phyloP scores from a whole-genome alignment of 2,113 vertebrate genomes.

The Centropus unirufus region DNA sequence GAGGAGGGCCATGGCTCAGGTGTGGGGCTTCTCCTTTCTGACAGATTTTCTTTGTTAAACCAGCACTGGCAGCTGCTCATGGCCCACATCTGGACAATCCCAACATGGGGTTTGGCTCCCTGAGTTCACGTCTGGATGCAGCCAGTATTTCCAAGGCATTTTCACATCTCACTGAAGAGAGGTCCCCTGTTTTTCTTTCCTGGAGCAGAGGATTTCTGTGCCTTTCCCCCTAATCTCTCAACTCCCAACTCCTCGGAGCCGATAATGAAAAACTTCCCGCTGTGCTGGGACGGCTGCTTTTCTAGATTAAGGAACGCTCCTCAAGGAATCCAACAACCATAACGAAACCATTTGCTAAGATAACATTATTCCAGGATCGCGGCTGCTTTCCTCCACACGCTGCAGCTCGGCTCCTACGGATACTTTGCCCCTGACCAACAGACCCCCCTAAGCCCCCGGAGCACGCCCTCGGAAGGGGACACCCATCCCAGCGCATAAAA shows the following conservation, averaged over 20 bases:
- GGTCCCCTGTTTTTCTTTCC: background rate
- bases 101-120: rapidly evolving
- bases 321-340: background rate
- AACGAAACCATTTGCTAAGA: background rate
- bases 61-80: rapidly evolving
- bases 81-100: background rate
- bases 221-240: background rate
- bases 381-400: background rate
- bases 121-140: background rate
- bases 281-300: background rate
- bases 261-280: constrained; percentile 3
- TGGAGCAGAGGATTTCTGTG: background rate
- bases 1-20: rapidly evolving
- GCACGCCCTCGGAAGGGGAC: rapidly evolving
- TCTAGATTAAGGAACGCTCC: background rate
- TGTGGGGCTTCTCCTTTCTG: background rate
- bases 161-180: background rate
- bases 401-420: background rate
- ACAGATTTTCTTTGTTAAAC: background rate
- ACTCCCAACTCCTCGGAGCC: background rate
- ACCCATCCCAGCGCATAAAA: background rate
- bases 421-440: rapidly evolving
- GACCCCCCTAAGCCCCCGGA: background rate
- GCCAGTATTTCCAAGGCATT: background rate
- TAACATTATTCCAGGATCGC: background rate